Base-by-base conservation (phyloP, 2,113 vertebrate species). In the Craseonycteris thonglongyai region DNA sequence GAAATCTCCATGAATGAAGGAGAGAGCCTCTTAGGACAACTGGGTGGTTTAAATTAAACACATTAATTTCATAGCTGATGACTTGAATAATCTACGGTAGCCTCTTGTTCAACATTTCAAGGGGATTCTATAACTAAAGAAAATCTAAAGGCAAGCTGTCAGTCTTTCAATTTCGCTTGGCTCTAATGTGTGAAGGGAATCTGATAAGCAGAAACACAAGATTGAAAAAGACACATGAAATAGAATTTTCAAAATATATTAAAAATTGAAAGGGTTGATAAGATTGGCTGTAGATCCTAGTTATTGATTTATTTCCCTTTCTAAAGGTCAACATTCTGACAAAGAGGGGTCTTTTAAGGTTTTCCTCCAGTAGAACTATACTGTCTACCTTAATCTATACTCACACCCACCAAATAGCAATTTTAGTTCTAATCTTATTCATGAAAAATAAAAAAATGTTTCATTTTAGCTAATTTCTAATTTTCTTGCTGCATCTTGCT, bases 1-100 rank as follows among this genome's bases (percentile, higher is more conserved):
- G 65, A 86, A 75, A 90, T 87, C 40, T 93, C 16, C 5, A 47
- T 42, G 63, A 94, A 30, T 78, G 61, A 65, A 84, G 33, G 1
- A 66, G 35, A 66, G 51, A 85, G 8, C 51, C 90, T 74, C 54
- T 94, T 45, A 91, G 42, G 85, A 86, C 22, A 88, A 79, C 21
- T 42, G 82, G 93, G 30, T 45, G 24, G 35, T 88, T 97, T 91
- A 96, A 94, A 71, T 35, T 76, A 95, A 96, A 86, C 47, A 95
- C 28, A 85, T 33, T 93, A 92, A 95, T 96, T 95, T 94, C 93
- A 95, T 47, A 97, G 72, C 30, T 86, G 88, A 75, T 95, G 80
- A 87, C 69, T 86, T 95, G 81, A 92, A 66, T 93, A 95, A 96
- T 93, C 72, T 88, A 88, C 83, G 91, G 90, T 65, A 96, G 83